Evolutionary conservation across 2,113 vertebrate genomes (phyloP), one percentile per base, ranked within the genome.

Genomic region (Elachura formosa): DNA sequence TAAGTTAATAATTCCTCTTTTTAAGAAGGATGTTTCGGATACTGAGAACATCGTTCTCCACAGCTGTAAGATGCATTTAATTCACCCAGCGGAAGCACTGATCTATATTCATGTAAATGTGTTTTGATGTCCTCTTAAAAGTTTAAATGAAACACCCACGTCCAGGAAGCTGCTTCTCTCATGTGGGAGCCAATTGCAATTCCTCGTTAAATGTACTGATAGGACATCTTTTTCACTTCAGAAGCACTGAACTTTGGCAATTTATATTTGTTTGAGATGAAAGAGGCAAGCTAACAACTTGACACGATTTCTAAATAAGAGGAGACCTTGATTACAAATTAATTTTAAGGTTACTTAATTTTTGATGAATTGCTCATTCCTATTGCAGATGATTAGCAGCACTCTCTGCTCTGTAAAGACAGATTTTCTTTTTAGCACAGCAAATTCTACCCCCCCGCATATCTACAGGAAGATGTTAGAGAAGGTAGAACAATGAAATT

Each of bases 111-210:
- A 95, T 97, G 92, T 90, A 88, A 96, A 97, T 95, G 69, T 90
- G 84, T 97, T 96, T 94, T 96, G 81, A 96, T 97, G 92, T 96
- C 88, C 87, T 94, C 90, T 94, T 87, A 85, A 86, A 95, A 89
- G 90, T 88, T 97, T 75, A 79, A 91, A 94, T 95, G 94, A 87
- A 91, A 96, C 94, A 90, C 94, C 94, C 96, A 92, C 91, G 78
- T 75, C 74, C 93, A 94, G 96, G 95, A 97, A 96, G 80, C 90
- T 61, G 54, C 76, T 90, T 58, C 91, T 69, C 90, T 95, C 89
- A 79, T 73, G 66, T 18, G n/a, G 91, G 88, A 94, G 61, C 75
- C 92, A 92, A 86, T 51, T 90, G 83, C 68, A 93, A 52, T 90
- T 92, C 83, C 94, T 93, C 51, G 13, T 80, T 88, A 93, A 91